Conservation (phyloP, 2,888 invertebrate species). For the Trichacis sp. region DNA sequence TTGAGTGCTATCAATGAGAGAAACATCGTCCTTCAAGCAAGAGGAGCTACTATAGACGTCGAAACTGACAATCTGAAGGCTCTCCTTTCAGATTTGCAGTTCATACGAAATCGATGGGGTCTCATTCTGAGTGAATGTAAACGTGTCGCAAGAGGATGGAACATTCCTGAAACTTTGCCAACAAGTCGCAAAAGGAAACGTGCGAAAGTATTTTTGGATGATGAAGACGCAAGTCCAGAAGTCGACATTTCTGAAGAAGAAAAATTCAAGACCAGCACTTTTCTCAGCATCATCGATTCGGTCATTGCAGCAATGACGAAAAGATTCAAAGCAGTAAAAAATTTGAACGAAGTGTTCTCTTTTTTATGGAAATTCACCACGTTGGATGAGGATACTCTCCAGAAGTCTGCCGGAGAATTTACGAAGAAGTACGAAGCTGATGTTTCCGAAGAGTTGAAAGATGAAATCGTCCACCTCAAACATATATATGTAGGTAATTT, state of each 20-base stretch:
- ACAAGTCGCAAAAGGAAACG: conserved; percentile 1
- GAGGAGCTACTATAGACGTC: conserved; percentile 8
- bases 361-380: too few species aligned
- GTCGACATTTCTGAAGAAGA: too few species aligned
- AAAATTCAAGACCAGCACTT: conserved; percentile 1
- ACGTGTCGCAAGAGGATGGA: neutral
- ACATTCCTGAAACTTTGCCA: too few species aligned
- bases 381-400: conserved; percentile 1
- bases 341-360: conserved; percentile 6
- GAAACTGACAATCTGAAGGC: conserved; percentile 3
- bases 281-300: neutral
- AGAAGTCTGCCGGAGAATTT: neutral
- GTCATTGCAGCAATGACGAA: conserved; percentile 4
- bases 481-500: conserved; percentile 1
- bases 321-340: conserved; percentile 3
- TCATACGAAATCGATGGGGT: conserved; percentile 10
- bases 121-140: conserved; percentile 9
- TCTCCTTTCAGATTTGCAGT: conserved; percentile 4
- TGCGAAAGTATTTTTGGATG: too few species aligned
- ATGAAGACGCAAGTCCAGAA: too few species aligned
- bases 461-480: conserved; percentile 6
- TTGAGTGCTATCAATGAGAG: conserved; percentile 10
- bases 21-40: neutral
- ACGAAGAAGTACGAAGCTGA: conserved; percentile 1
- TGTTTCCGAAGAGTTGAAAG: conserved; percentile 2